Percentiles rank a stretch among this genome's conserved stretches.
Evolutionary conservation across 2,888 invertebrate genomes (phyloP).

Genomic region (Dioctria linearis): DNA sequence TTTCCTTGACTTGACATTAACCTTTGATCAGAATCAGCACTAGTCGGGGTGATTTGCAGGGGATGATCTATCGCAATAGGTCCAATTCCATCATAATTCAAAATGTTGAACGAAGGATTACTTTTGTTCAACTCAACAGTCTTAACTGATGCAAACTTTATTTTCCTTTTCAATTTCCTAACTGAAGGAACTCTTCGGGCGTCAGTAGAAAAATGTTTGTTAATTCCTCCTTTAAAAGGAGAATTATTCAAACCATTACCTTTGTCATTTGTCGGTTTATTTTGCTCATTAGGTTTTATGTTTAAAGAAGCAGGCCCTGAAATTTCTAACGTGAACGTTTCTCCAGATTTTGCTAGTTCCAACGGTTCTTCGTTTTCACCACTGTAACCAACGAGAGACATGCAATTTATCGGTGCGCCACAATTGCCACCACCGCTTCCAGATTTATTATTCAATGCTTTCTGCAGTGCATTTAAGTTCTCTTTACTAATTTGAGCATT

Average conservation of each 20-base stretch:
- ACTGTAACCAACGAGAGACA: neutral
- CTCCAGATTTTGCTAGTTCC: neutral
- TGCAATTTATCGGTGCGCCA: neutral
- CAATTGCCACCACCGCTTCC: neutral
- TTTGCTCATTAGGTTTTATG: neutral
- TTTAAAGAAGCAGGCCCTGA: neutral
- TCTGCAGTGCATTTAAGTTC: neutral
- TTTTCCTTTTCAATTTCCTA: too few species aligned
- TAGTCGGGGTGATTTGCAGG: too few species aligned
- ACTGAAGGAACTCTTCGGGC: neutral
- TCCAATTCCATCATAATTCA: too few species aligned
- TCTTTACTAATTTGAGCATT: slow-evolving; percentile 21
- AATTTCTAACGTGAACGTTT: neutral
- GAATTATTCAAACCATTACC: neutral
- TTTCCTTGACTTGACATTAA: too few species aligned
- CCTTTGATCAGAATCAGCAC: too few species aligned
- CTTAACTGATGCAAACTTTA: too few species aligned
- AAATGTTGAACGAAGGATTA: too few species aligned
- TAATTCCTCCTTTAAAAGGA: slow-evolving; percentile 2
- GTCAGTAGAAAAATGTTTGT: neutral
- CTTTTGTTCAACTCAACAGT: too few species aligned
- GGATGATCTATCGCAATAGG: too few species aligned
- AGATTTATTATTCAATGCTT: neutral
- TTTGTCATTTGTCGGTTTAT: neutral
- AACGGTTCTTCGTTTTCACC: neutral